A percentile compares a stretch with the other conserved stretches of the same genome.
phyloP scores from a whole-genome alignment of 1,140 invertebrate genomes.

The Hyphantria cunea region DNA sequence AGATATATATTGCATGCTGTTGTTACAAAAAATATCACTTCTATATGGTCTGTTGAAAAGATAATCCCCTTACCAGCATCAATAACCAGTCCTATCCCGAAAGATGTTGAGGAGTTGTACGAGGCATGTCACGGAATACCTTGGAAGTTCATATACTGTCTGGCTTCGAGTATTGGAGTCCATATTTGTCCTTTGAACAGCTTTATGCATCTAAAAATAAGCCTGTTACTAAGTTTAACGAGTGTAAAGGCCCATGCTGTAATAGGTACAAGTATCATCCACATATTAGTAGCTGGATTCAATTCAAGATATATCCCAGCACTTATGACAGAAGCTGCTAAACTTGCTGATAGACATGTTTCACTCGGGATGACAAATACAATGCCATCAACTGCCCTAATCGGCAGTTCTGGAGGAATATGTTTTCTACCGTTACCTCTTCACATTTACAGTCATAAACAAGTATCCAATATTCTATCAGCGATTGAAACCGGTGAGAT shows the following conservation, averaged over 20 bases:
- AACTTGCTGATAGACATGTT: constrained; percentile 48
- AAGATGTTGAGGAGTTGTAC: constrained; percentile 54
- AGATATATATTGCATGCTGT: constrained; percentile 48
- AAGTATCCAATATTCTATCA: constrained; percentile 53
- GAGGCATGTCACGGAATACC: constrained; percentile 52
- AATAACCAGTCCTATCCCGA: constrained; percentile 42
- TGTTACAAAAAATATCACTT: constrained; percentile 48
- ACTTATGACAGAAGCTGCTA: constrained; percentile 56
- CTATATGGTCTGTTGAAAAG: constrained; percentile 62
- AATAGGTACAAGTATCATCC: constrained; percentile 53
- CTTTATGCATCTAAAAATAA: constrained; percentile 71
- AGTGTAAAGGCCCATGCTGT: constrained; percentile 59
- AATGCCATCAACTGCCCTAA: constrained; percentile 40
- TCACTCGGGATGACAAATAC: constrained; percentile 51
- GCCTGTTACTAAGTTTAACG: constrained; percentile 61
- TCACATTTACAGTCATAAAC: constrained; percentile 63
- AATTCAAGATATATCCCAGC: constrained; percentile 57
- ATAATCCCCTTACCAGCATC: constrained; percentile 40
- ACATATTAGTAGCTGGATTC: constrained; percentile 55
- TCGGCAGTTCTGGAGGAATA: constrained; percentile 55
- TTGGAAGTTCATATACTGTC: constrained; percentile 71
- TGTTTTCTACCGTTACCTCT: constrained; percentile 61
- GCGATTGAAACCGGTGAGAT: constrained; percentile 59
- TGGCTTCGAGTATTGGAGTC: constrained; percentile 61
- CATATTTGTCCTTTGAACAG: constrained; percentile 60